phyloP scores from a whole-genome alignment of 1,140 invertebrate genomes.

The Chironomus striatipennis region DNA sequence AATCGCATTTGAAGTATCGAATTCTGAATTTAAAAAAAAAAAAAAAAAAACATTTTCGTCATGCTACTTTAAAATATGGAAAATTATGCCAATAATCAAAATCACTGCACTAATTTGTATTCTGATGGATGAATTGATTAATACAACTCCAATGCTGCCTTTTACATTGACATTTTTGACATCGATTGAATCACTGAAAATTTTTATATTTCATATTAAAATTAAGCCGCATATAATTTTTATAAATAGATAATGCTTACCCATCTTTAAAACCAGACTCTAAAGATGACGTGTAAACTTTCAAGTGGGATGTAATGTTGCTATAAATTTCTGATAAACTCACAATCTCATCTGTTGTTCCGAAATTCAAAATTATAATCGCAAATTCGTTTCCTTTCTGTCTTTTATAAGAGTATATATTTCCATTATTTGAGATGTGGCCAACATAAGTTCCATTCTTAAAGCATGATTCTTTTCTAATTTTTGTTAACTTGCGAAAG shows the following conservation, averaged over 20 bases:
- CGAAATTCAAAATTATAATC: background rate
- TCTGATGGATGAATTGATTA: background rate
- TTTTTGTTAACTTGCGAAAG: slow-evolving; percentile 3
- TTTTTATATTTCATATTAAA: background rate
- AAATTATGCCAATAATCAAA: background rate
- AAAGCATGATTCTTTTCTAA: background rate
- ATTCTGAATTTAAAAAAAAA: background rate
- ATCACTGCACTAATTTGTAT: background rate
- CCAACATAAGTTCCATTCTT: background rate
- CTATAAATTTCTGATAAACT: background rate
- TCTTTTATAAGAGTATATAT: background rate
- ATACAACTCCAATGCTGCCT: background rate
- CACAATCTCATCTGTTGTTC: background rate
- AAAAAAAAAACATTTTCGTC: too few relatives aligned
- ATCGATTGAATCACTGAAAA: slow-evolving; percentile 3
- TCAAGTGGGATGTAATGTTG: background rate
- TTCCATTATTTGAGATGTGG: slow-evolving; percentile 4
- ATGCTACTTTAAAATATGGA: background rate
- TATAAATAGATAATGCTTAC: background rate
- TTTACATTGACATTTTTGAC: background rate
- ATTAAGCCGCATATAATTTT: background rate
- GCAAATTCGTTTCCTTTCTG: background rate
- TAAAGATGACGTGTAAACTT: slow-evolving; percentile 3
- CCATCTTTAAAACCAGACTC: background rate
- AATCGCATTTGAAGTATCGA: background rate